These are phyloP conservation scores for Resseliella maxima DNA, from an alignment of 2,888 invertebrate genomes.

Conservation along the genomic window DNA sequence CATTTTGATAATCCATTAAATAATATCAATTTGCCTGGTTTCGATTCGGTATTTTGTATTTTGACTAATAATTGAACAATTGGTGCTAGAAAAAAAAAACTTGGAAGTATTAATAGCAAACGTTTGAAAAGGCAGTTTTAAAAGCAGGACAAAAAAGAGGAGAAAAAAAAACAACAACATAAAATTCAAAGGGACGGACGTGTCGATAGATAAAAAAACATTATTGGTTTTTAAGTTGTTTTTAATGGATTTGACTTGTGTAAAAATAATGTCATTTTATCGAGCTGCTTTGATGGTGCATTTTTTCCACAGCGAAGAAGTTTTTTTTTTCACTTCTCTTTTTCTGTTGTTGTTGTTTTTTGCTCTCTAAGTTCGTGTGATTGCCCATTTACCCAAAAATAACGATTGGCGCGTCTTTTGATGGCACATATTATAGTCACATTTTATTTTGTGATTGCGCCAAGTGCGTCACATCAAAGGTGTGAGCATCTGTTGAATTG, in stretches of 20 bases:
- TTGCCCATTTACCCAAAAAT: background rate
- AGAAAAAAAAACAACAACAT: background rate
- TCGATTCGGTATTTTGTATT: background rate
- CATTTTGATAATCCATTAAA: background rate
- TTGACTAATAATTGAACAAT: background rate
- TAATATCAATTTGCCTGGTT: background rate
- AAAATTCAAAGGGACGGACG: background rate
- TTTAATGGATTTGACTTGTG: background rate
- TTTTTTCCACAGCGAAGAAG: too few species aligned
- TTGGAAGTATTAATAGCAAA: constrained; percentile 1
- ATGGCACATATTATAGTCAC: constrained; percentile 22
- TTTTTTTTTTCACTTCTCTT: too few species aligned
- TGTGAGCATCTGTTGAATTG: constrained; percentile 33
- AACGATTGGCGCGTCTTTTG: constrained; percentile 49
- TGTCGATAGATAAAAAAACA: background rate
- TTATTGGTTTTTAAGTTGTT: constrained; percentile 54
- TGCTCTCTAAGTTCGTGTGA: background rate
- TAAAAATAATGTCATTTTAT: constrained; percentile 49
- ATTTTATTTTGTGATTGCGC: constrained; percentile 12
- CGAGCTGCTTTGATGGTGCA: background rate
- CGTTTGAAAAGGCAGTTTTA: background rate
- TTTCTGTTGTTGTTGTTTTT: background rate
- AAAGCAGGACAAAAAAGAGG: background rate
- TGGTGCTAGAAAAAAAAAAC: constrained; percentile 41
- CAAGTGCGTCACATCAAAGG: background rate